Evolutionary conservation across 2,113 vertebrate genomes (phyloP).

Genomic region (Suncus etruscus): DNA sequence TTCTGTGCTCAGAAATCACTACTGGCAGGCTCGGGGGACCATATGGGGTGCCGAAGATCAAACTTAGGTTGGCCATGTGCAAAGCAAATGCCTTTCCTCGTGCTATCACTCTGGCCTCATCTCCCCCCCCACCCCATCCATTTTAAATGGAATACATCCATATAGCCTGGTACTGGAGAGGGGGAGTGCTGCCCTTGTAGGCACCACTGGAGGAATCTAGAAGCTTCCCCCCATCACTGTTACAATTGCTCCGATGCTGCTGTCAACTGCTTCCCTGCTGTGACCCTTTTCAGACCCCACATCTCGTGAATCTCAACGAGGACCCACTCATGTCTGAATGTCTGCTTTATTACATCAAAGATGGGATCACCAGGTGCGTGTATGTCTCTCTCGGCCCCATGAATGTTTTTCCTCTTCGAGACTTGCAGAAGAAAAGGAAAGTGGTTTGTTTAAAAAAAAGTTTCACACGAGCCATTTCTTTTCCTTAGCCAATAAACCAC

Average conservation of each 20-base stretch:
- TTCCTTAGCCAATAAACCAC: background rate
- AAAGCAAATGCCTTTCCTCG: too few relatives aligned
- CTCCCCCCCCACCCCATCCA: background rate
- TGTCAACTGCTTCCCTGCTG: slow-evolving; percentile 41
- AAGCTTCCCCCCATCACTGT: background rate
- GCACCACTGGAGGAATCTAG: background rate
- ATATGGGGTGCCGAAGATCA: too few relatives aligned
- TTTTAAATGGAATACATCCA: background rate
- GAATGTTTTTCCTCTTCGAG: slow-evolving; percentile 24
- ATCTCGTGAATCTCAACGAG: slow-evolving; percentile 98
- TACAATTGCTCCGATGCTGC: background rate
- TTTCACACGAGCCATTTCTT: slow-evolving; percentile 46
- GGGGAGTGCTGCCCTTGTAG: background rate
- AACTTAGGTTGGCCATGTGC: too few relatives aligned
- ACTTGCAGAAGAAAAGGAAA: slow-evolving; percentile 55
- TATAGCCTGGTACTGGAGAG: background rate
- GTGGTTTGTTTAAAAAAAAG: slow-evolving; percentile 39
- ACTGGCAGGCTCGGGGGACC: too few relatives aligned
- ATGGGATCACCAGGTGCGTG: slow-evolving; percentile 96
- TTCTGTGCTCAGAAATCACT: too few relatives aligned
- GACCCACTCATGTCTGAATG: slow-evolving; percentile 99
- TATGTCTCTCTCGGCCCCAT: slow-evolving; percentile 48
- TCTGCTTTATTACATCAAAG: slow-evolving; percentile 99
- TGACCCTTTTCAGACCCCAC: slow-evolving; percentile 92
- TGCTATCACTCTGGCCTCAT: too few relatives aligned